These are phyloP conservation scores for Atrina japonica DNA, from an alignment of 2,888 invertebrate genomes.

Conservation along the genomic window DNA sequence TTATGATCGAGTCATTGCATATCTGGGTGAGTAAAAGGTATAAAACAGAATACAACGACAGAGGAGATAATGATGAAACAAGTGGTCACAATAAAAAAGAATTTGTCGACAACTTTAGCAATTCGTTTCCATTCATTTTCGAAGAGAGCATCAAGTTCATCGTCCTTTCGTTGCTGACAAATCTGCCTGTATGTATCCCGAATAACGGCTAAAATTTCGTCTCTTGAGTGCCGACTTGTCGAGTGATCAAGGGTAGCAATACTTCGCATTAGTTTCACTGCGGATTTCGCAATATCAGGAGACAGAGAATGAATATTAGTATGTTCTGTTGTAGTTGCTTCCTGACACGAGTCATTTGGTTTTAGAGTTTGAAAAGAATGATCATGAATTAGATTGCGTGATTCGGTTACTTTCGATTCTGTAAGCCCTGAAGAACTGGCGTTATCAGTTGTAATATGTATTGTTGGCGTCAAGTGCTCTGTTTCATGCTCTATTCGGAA, in stretches of 20 bases:
- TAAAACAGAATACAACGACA: slow-evolving; percentile 16
- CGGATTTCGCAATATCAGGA: slow-evolving; percentile 23
- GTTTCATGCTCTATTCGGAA: too few species aligned
- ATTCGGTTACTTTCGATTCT: too few species aligned
- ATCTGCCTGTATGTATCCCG: slow-evolving; percentile 43
- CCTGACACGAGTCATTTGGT: background rate
- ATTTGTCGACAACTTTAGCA: slow-evolving; percentile 44
- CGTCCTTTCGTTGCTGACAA: slow-evolving; percentile 30
- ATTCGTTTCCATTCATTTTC: slow-evolving; percentile 53
- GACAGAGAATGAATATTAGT: background rate
- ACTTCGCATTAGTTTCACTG: slow-evolving; percentile 34
- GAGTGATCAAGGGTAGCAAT: slow-evolving; percentile 32
- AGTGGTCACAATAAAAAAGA: slow-evolving; percentile 36
- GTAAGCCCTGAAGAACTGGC: too few species aligned
- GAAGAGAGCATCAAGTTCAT: slow-evolving; percentile 35
- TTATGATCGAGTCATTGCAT: too few species aligned
- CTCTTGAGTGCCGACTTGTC: slow-evolving; percentile 9
- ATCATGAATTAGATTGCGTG: background rate
- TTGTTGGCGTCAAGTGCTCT: too few species aligned
- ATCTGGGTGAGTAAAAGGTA: background rate
- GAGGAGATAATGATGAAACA: slow-evolving; percentile 17
- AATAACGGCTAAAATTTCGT: slow-evolving; percentile 39
- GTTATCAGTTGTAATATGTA: too few species aligned
- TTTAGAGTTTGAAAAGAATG: slow-evolving; percentile 3
- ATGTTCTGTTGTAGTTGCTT: background rate